Evolutionary conservation across 2,888 invertebrate genomes (phyloP).

Genomic region (Nemotelus nigrinus): DNA sequence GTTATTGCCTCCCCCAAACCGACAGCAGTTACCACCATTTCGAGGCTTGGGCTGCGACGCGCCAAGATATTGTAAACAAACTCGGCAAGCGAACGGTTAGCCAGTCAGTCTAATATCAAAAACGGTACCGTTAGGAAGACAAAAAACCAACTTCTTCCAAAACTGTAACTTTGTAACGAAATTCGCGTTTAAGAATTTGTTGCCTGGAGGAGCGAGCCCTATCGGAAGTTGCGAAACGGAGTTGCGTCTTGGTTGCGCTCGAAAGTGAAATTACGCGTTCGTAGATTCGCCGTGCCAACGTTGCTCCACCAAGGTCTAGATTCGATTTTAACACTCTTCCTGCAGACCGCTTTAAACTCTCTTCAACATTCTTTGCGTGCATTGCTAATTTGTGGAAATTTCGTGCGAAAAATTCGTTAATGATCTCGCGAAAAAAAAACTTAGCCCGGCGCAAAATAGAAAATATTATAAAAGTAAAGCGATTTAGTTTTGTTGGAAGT

Average conservation of each 20-base stretch:
- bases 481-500: too few relatives aligned
- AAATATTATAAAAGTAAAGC: too few relatives aligned
- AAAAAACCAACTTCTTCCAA: slow-evolving; percentile 24
- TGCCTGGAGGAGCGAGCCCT: too few relatives aligned
- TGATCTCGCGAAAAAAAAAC: too few relatives aligned
- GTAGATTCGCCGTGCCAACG: not conserved
- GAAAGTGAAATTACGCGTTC: slow-evolving; percentile 8
- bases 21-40: slow-evolving; percentile 18
- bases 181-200: too few relatives aligned
- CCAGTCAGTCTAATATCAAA: slow-evolving; percentile 47
- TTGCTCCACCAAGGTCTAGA: too few relatives aligned
- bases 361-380: slow-evolving; percentile 9
- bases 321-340: too few relatives aligned
- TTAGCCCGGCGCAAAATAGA: too few relatives aligned
- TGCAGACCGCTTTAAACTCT: not conserved
- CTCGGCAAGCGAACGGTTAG: slow-evolving; percentile 20
- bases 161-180: not conserved
- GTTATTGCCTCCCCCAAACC: not conserved
- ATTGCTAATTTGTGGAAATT: not conserved
- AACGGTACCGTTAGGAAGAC: slow-evolving; percentile 41
- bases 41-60: slow-evolving; percentile 9
- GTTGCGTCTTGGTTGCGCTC: not conserved
- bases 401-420: not conserved
- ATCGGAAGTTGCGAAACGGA: not conserved
- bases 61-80: slow-evolving; percentile 47